Evolutionary conservation across 2,797 vertebrate genomes (phyloP).

Genomic region (Caiman crocodilus): DNA sequence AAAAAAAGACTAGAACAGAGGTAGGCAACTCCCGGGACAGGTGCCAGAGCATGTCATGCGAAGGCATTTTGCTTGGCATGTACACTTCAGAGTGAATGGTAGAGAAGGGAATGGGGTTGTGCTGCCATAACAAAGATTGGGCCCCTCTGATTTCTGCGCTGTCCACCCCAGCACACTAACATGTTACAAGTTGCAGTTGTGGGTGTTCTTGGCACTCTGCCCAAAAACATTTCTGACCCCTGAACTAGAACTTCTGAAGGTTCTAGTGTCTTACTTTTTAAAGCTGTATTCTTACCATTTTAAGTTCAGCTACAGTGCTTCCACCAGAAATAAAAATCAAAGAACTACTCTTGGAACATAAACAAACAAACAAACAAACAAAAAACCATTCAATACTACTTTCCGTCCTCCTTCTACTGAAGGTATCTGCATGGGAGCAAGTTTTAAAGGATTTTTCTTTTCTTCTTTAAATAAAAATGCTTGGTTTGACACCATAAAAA

Average conservation of each 20-base stretch:
- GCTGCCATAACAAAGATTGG: no score
- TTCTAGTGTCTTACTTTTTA: background rate
- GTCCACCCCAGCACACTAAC: no score
- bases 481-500: constrained; percentile 3
- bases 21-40: no score
- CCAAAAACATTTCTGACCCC: background rate
- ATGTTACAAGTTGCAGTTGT: no score
- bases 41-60: no score
- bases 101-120: no score
- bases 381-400: background rate
- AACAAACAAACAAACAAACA: rapidly evolving
- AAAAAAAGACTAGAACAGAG: background rate
- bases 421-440: background rate
- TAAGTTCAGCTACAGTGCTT: background rate
- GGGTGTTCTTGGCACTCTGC: no score
- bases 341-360: background rate
- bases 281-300: background rate
- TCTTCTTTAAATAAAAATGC: constrained; percentile 5
- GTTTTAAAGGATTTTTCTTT: background rate
- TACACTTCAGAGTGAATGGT: no score
- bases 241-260: background rate
- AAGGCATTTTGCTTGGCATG: no score
- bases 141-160: no score
- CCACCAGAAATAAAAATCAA: background rate
- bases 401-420: background rate